Base-by-base conservation (phyloP, 2,797 vertebrate genomes). In the Rhynchonycteris naso region DNA sequence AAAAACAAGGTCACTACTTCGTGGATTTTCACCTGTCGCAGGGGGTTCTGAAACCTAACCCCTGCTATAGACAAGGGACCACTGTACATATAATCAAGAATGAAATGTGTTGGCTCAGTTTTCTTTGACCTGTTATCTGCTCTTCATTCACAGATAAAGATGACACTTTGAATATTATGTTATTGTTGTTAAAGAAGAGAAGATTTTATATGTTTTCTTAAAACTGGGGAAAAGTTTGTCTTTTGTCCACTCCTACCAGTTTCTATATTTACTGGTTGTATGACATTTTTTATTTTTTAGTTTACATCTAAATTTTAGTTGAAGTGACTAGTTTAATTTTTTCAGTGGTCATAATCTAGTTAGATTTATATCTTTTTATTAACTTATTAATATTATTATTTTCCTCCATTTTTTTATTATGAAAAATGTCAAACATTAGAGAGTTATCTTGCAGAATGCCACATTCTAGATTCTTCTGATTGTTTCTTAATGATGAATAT, bases 261-360 rank as follows among this genome's bases (percentile, higher is more conserved):
- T 91, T 82, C 80, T 90, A 0, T 88, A 61, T 89, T 76, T 90
- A 75, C 68, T 83, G 38, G 28, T 47, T 89, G 6, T 85, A 35
- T 75, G 47, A 22, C 21, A 18, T 76, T 81, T 71, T 85, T n/a
- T 68, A 47, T 59, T 35, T 90, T 93, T 82, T 43, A n/a, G n/a
- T 68, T 85, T 79, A n/a, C 19, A 30, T 90, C 94, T 88, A 69
- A 81, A 88, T 92, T 96, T 94, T 92, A 59, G 26, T 91, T 83
- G 26, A 94, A 79, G 33, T 83, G 72, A 61, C 30, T 56, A 81
- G 26, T 26, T 83, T 74, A 74, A 78, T 90, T 94, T 85, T 85
- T 66, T 83, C 43, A 83, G 4, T 85, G n/a, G 30, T 79, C 30
- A 68, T 82, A 86, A 66, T 82, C 43, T 93, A 30, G 19, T 85